Evolutionary conservation across 2,888 invertebrate genomes (phyloP).

Genomic region (Tupiocoris notatus): DNA sequence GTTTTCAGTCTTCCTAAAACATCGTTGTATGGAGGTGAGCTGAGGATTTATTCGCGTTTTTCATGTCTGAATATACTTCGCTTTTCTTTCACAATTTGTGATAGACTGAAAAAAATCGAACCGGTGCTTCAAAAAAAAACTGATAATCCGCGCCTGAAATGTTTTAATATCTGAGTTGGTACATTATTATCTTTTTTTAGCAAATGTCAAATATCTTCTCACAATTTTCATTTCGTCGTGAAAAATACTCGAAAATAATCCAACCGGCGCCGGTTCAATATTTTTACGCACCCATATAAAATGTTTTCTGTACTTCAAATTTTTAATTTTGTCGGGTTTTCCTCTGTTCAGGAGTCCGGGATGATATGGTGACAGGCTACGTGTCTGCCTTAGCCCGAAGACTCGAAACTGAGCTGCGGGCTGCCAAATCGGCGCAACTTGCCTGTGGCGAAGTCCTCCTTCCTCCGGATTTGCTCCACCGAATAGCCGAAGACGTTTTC

Average conservation of each 20-base stretch:
- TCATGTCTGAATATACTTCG: not conserved
- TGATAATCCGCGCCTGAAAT: not conserved
- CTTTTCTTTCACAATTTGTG: not conserved
- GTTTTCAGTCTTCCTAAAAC: conserved; percentile 37
- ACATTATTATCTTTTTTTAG: no score
- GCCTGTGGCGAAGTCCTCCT: conserved; percentile 82
- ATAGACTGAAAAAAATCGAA: not conserved
- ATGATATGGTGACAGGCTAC: conserved; percentile 50
- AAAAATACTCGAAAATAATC: no score
- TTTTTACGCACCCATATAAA: not conserved
- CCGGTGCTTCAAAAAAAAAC: not conserved
- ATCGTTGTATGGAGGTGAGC: conserved; percentile 39
- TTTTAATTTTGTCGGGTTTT: conserved; percentile 12
- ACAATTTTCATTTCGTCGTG: no score
- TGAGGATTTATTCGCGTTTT: not conserved
- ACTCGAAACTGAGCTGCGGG: conserved; percentile 74
- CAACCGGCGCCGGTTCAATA: no score
- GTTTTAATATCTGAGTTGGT: no score
- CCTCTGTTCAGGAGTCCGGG: conserved; percentile 40
- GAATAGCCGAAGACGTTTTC: conserved; percentile 76
- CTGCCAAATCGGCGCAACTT: conserved; percentile 76
- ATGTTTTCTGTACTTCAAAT: conserved; percentile 8
- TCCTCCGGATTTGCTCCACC: conserved; percentile 76
- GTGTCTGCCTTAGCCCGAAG: conserved; percentile 67
- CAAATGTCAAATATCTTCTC: no score